phyloP scores from a whole-genome alignment of 2,113 vertebrate species.

The Ammodytes marinus region DNA sequence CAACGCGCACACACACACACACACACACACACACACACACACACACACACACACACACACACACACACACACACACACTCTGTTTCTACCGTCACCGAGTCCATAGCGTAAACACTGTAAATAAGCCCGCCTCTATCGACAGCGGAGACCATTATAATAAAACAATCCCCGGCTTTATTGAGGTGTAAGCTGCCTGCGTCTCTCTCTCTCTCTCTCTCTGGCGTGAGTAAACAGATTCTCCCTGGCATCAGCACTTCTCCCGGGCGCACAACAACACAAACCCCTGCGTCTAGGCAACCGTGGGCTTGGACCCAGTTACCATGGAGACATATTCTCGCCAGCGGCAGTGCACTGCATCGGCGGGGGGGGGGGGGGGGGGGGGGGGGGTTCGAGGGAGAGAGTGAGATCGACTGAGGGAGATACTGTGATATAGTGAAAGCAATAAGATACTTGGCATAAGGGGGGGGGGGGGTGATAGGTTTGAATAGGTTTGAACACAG shows the following conservation, averaged over 20 bases:
- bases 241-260: conserved; percentile 72
- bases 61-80: conserved; percentile 34
- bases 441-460: conserved; percentile 36
- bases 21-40: too few relatives aligned
- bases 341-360: conserved; percentile 40
- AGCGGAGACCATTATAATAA: conserved; percentile 54
- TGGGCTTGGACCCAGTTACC: conserved; percentile 81
- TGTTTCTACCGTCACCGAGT: conserved; percentile 24
- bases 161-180: conserved; percentile 56
- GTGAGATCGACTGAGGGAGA: conserved; percentile 25
- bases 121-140: conserved; percentile 53
- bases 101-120: conserved; percentile 58
- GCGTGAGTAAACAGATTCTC: conserved; percentile 74
- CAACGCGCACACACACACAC: too few relatives aligned
- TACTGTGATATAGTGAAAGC: conserved; percentile 43
- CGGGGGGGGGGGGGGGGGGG: too few relatives aligned
- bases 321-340: conserved; percentile 76
- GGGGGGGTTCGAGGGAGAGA: conserved; percentile 36
- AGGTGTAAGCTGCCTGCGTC: conserved; percentile 63
- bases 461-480: too few relatives aligned
- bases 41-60: conserved; percentile 6
- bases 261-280: conserved; percentile 38
- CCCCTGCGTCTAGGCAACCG: conserved; percentile 79
- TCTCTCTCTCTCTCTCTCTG: too few relatives aligned
- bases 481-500: conserved; percentile 12